Conservation (phyloP, 2,113 vertebrate species). For the Tenebrosternarchus preto region DNA sequence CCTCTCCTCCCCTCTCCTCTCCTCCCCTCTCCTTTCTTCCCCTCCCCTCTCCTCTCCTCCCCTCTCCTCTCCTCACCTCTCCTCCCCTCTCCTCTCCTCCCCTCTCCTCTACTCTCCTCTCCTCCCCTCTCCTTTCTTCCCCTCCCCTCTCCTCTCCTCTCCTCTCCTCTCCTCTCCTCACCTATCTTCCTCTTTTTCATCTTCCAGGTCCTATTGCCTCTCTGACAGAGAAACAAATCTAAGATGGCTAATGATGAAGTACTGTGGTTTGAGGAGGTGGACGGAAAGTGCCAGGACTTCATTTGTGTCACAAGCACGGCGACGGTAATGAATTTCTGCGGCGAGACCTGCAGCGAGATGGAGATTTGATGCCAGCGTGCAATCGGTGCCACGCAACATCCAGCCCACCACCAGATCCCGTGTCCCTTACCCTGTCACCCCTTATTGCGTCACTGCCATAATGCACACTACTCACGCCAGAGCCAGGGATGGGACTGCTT, state of each 20-base stretch:
- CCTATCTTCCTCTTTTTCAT: background rate
- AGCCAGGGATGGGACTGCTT: slow-evolving; percentile 49
- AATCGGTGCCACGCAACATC: slow-evolving; percentile 39
- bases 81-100: background rate
- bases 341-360: slow-evolving; percentile 59
- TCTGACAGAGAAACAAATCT: slow-evolving; percentile 70
- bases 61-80: slow-evolving; percentile 23
- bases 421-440: slow-evolving; percentile 49
- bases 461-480: slow-evolving; percentile 43
- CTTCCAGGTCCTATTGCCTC: slow-evolving; percentile 60
- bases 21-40: background rate
- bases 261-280: slow-evolving; percentile 71
- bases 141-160: background rate
- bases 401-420: slow-evolving; percentile 32
- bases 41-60: background rate
- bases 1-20: background rate
- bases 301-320: slow-evolving; percentile 73
- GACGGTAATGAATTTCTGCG: slow-evolving; percentile 76
- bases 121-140: slow-evolving; percentile 2
- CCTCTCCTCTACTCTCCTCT: slow-evolving; percentile 11
- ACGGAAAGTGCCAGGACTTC: slow-evolving; percentile 72
- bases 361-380: slow-evolving; percentile 15
- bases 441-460: slow-evolving; percentile 43
- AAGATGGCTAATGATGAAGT: slow-evolving; percentile 74
- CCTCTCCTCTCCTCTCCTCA: background rate